These are phyloP conservation scores for Lasioglossum marginatum DNA, from an alignment of 2,888 invertebrate species.

Conservation along the genomic window DNA sequence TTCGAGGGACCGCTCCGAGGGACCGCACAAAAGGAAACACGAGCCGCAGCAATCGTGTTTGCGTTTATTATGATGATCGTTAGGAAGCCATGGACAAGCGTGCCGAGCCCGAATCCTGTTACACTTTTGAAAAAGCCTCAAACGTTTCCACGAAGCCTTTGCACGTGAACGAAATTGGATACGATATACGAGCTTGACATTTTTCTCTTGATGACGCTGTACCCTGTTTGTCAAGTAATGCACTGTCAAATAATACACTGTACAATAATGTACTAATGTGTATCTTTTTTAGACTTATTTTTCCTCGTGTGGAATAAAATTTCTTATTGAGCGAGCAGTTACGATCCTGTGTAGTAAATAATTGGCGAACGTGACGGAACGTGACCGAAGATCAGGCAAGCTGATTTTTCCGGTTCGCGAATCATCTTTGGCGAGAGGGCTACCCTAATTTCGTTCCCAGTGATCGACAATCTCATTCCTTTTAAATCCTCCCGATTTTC, in stretches of 20 bases:
- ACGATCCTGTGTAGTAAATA: not conserved
- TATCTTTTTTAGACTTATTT: not conserved
- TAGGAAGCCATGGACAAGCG: conserved; percentile 24
- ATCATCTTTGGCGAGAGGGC: not conserved
- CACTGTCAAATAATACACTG: too few species aligned
- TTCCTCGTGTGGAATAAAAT: not conserved
- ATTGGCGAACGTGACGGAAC: not conserved
- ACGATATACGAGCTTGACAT: not conserved
- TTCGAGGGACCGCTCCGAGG: conserved; percentile 1
- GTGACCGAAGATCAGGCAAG: not conserved
- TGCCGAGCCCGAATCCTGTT: not conserved
- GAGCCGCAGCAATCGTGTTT: conserved; percentile 29
- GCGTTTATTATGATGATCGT: conserved; percentile 37
- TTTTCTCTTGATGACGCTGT: not conserved
- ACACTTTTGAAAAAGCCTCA: not conserved
- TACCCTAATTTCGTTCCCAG: not conserved
- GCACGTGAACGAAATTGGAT: not conserved
- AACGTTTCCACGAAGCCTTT: not conserved
- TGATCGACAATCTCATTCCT: conserved; percentile 2
- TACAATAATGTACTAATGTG: not conserved
- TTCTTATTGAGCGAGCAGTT: not conserved
- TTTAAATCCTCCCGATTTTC: conserved; percentile 27
- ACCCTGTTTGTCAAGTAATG: not conserved
- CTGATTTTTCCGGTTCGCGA: not conserved
- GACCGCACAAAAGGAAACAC: conserved; percentile 14